phyloP scores from a whole-genome alignment of 1,140 invertebrate genomes.

The Habropoda laboriosa region DNA sequence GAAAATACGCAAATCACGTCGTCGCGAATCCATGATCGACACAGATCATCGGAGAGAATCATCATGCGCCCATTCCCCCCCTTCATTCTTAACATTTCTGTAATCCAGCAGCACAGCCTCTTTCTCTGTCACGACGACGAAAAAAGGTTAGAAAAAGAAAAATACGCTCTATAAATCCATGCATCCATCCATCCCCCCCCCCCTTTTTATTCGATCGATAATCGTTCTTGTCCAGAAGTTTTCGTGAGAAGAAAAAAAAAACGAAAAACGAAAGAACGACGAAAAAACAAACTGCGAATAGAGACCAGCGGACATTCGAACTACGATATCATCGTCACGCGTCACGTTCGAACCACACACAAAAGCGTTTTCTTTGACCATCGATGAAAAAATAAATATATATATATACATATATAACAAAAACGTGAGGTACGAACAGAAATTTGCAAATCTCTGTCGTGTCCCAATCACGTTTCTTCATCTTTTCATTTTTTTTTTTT shows the following conservation, averaged over 20 bases:
- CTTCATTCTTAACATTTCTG: conserved; percentile 6
- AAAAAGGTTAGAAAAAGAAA: too few relatives aligned
- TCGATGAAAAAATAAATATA: neutral
- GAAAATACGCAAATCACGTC: conserved; percentile 6
- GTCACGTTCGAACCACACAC: neutral
- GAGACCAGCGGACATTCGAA: conserved; percentile 3
- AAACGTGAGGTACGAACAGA: neutral
- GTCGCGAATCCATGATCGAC: conserved; percentile 1
- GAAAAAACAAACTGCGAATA: conserved; percentile 2
- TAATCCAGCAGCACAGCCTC: neutral
- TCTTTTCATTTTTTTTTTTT: neutral
- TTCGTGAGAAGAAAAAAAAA: neutral
- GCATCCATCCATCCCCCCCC: fast-evolving
- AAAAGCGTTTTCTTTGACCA: neutral
- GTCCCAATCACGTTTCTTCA: neutral
- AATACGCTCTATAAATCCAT: neutral
- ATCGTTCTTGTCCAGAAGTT: neutral
- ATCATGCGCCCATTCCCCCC: neutral
- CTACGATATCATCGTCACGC: neutral
- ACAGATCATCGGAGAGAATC: neutral
- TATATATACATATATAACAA: too few relatives aligned
- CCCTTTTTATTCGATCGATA: too few relatives aligned
- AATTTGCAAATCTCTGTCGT: neutral
- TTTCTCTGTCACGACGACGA: neutral
- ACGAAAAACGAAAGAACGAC: too few relatives aligned